Evolutionary conservation across 2,888 invertebrate species (phyloP).

Genomic region (Plagodis dolabraria): DNA sequence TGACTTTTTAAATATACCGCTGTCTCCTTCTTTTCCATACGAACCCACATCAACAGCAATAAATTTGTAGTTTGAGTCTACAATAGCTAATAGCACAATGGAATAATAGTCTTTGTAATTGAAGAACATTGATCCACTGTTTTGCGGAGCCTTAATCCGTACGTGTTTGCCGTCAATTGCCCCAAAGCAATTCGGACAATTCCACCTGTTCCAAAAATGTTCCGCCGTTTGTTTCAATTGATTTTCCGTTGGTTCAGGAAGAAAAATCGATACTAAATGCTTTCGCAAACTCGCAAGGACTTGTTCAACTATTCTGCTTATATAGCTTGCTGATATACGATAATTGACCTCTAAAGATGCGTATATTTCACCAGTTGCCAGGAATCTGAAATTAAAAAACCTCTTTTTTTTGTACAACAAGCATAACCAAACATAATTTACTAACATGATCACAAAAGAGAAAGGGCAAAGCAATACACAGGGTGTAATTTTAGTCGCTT

Average conservation of each 20-base stretch:
- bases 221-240: conserved; percentile 1
- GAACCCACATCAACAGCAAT: conserved; percentile 24
- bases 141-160: conserved; percentile 9
- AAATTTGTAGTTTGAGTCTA: neutral
- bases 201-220: conserved; percentile 7
- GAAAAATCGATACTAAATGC: conserved; percentile 7
- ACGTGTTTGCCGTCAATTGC: conserved; percentile 1
- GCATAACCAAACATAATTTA: conserved; percentile 3
- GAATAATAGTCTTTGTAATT: conserved; percentile 9
- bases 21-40: conserved; percentile 26
- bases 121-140: conserved; percentile 9
- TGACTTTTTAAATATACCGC: conserved; percentile 8
- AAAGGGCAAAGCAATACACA: no score
- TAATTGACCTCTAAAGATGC: conserved; percentile 11
- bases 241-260: conserved; percentile 9
- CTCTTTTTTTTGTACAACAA: conserved; percentile 2
- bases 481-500: no score
- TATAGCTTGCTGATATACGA: conserved; percentile 11
- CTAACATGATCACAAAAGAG: conserved; percentile 1
- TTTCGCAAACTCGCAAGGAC: conserved; percentile 13
- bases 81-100: conserved; percentile 15
- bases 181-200: conserved; percentile 10
- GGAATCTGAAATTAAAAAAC: conserved; percentile 22
- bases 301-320: conserved; percentile 10
- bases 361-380: conserved; percentile 12